phyloP scores from a whole-genome alignment of 2,113 vertebrate genomes.

The Myanophis thanlyinensis region DNA sequence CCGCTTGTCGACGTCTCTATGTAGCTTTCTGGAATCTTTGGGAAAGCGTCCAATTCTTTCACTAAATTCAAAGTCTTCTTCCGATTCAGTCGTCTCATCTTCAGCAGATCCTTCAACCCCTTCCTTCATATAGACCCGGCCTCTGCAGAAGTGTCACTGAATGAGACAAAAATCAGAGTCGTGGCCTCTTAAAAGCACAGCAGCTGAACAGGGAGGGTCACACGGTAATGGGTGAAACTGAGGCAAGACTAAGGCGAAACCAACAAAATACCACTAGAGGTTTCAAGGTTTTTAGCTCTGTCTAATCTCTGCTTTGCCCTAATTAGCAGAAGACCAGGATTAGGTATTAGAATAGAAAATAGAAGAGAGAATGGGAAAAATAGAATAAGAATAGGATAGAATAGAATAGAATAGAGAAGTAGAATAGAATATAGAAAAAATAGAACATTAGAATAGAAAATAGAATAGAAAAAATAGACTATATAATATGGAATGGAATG shows the following conservation, averaged over 20 bases:
- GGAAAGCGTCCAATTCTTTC: slow-evolving; percentile 95
- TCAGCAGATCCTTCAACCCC: slow-evolving; percentile 60
- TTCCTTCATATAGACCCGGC: slow-evolving; percentile 75
- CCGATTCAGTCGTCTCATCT: slow-evolving; percentile 92
- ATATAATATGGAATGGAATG: too few species aligned
- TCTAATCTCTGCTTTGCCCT: neutral
- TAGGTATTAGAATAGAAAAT: neutral
- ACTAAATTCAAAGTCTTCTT: slow-evolving; percentile 94
- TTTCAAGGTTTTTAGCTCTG: neutral
- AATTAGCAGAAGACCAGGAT: neutral
- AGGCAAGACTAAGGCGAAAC: too few species aligned
- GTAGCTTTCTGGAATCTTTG: slow-evolving; percentile 96
- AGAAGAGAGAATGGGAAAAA: too few species aligned
- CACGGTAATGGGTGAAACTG: neutral
- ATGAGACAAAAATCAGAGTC: slow-evolving; percentile 6
- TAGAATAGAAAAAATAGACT: too few species aligned
- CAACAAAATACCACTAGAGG: neutral
- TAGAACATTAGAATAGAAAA: too few species aligned
- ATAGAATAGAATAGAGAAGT: too few species aligned
- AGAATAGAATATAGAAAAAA: too few species aligned
- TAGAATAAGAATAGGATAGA: too few species aligned
- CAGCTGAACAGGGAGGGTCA: neutral
- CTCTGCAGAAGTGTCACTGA: slow-evolving; percentile 10
- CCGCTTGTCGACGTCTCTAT: slow-evolving; percentile 91
- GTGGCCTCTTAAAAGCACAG: neutral